These are phyloP conservation scores for Lithosia quadra DNA, from an alignment of 2,888 invertebrate species.

Conservation along the genomic window DNA sequence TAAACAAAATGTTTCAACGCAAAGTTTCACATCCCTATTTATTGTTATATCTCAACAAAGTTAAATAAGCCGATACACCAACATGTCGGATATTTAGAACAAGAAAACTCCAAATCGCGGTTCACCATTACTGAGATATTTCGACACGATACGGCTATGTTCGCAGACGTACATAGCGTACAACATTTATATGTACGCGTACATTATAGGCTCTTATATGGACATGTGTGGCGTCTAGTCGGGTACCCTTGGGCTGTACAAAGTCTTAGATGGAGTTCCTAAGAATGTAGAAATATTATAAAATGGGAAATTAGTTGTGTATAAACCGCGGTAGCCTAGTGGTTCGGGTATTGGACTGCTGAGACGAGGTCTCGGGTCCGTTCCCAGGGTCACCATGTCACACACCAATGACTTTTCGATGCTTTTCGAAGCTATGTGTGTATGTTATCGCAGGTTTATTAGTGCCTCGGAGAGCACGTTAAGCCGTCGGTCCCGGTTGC, in stretches of 20 bases:
- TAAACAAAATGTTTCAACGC: not conserved
- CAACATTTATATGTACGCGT: not conserved
- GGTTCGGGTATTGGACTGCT: too few relatives aligned
- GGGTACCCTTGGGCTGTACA: slow-evolving; percentile 24
- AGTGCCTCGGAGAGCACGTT: too few relatives aligned
- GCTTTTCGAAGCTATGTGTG: too few relatives aligned
- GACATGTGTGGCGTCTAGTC: slow-evolving; percentile 29
- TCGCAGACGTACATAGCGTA: not conserved
- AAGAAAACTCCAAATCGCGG: slow-evolving; percentile 20
- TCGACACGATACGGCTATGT: slow-evolving; percentile 13
- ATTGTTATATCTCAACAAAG: slow-evolving; percentile 7
- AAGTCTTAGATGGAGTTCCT: slow-evolving; percentile 15
- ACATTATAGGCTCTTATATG: slow-evolving; percentile 3
- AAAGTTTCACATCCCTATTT: slow-evolving; percentile 9
- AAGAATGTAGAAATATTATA: slow-evolving; percentile 17
- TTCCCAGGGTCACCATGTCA: too few relatives aligned
- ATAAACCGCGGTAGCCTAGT: too few relatives aligned
- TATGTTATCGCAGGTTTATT: too few relatives aligned
- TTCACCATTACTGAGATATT: slow-evolving; percentile 19
- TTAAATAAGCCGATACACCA: slow-evolving; percentile 16
- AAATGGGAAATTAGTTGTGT: too few relatives aligned
- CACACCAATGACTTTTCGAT: too few relatives aligned
- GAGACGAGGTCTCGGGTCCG: too few relatives aligned
- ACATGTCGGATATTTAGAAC: slow-evolving; percentile 20
- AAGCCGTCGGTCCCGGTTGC: too few relatives aligned